Evolutionary conservation across 1,140 invertebrate genomes (phyloP).

Genomic region (Holotrichia oblita): DNA sequence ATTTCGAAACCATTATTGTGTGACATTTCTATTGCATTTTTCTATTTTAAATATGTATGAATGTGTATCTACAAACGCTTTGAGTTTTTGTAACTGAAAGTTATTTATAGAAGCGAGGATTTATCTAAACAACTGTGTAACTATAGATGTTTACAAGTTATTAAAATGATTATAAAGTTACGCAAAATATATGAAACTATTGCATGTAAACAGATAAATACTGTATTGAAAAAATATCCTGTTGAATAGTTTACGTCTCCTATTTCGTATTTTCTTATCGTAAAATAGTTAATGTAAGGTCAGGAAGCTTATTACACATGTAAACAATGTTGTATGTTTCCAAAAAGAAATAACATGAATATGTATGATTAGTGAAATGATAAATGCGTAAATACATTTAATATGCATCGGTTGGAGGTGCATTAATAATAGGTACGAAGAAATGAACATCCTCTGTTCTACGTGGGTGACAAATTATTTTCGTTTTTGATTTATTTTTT

Average conservation of each 20-base stretch:
- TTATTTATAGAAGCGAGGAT: constrained; percentile 3
- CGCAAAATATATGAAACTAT: background rate
- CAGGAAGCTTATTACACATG: background rate
- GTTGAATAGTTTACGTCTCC: background rate
- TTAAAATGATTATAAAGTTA: background rate
- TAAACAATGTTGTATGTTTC: background rate
- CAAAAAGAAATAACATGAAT: constrained; percentile 16
- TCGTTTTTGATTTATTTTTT: constrained; percentile 17
- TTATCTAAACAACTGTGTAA: constrained; percentile 6
- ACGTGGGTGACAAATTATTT: constrained; percentile 32
- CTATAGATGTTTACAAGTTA: background rate
- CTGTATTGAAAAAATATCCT: too few species aligned
- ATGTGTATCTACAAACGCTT: background rate
- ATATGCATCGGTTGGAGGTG: background rate
- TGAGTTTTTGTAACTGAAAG: constrained; percentile 7
- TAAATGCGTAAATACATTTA: background rate
- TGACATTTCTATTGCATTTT: background rate
- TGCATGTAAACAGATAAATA: too few species aligned
- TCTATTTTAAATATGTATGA: background rate
- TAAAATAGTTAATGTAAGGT: background rate
- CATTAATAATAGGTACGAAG: background rate
- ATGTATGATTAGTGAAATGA: constrained; percentile 2
- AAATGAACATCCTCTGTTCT: background rate
- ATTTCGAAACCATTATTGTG: background rate
- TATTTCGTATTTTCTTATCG: background rate